phyloP scores from a whole-genome alignment of 2,888 invertebrate species.

The Deilephila elpenor region DNA sequence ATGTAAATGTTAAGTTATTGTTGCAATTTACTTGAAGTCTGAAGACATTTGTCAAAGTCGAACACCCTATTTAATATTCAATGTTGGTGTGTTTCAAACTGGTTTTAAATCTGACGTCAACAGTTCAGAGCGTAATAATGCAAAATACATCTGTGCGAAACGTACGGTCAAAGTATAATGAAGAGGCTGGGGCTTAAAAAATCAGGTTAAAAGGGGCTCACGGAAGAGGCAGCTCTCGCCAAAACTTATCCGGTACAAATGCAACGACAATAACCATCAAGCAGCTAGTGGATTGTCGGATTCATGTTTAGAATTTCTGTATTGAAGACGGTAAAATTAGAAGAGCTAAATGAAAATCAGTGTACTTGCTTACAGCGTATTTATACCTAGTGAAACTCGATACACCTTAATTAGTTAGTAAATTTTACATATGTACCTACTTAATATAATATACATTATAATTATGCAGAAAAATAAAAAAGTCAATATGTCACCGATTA shows the following conservation, averaged over 20 bases:
- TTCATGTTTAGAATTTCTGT: not conserved
- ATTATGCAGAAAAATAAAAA: no score
- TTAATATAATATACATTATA: no score
- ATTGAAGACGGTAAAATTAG: not conserved
- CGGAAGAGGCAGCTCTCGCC: not conserved
- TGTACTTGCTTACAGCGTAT: no score
- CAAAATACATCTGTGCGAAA: not conserved
- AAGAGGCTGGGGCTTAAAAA: not conserved
- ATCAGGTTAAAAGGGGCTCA: not conserved
- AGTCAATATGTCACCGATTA: no score
- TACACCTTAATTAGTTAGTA: no score
- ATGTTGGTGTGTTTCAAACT: not conserved
- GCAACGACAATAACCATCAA: not conserved
- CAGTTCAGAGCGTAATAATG: not conserved
- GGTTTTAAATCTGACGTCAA: not conserved
- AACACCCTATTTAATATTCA: not conserved
- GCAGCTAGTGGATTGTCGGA: not conserved
- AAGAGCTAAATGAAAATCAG: not conserved
- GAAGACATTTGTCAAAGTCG: not conserved
- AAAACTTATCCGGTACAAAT: not conserved
- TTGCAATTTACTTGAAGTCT: not conserved
- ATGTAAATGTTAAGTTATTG: not conserved
- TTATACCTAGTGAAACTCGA: no score
- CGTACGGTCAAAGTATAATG: constrained; percentile 6
- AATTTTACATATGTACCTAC: no score